These are phyloP conservation scores for Lochmaea capreae DNA, from an alignment of 2,888 invertebrate genomes.

Conservation along the genomic window DNA sequence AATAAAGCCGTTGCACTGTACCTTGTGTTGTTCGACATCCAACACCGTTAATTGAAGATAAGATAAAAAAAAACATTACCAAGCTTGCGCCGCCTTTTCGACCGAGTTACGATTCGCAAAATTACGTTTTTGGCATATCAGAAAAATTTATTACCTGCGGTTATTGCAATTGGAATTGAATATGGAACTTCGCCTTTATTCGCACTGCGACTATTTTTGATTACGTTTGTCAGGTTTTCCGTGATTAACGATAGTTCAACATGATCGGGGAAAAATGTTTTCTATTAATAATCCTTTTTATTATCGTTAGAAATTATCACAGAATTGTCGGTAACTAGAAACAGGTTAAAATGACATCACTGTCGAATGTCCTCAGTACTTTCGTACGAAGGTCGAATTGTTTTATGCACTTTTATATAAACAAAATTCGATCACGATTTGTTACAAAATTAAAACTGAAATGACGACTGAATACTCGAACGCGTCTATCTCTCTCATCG, in stretches of 20 bases:
- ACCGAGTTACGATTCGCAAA: constrained; percentile 48
- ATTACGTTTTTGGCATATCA: constrained; percentile 48
- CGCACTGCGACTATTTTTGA: neutral
- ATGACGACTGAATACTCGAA: no score
- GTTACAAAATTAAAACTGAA: no score
- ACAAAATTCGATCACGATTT: neutral
- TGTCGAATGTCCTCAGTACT: neutral
- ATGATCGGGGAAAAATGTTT: no score
- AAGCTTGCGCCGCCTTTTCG: constrained; percentile 28
- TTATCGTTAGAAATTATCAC: neutral
- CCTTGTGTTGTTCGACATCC: constrained; percentile 11
- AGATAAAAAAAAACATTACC: constrained; percentile 34
- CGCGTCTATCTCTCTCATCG: no score
- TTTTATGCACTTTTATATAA: neutral
- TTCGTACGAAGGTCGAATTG: neutral
- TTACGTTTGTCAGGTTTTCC: neutral
- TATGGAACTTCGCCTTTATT: constrained; percentile 7
- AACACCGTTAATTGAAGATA: constrained; percentile 27
- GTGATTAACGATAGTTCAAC: neutral
- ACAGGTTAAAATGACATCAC: neutral
- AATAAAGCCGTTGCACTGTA: no score
- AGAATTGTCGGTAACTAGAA: neutral
- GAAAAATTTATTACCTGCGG: constrained; percentile 37
- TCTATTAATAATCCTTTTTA: no score
- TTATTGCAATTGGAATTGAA: constrained; percentile 11